phyloP scores from a whole-genome alignment of 1,140 invertebrate genomes.

The Neotoxoptera formosana region DNA sequence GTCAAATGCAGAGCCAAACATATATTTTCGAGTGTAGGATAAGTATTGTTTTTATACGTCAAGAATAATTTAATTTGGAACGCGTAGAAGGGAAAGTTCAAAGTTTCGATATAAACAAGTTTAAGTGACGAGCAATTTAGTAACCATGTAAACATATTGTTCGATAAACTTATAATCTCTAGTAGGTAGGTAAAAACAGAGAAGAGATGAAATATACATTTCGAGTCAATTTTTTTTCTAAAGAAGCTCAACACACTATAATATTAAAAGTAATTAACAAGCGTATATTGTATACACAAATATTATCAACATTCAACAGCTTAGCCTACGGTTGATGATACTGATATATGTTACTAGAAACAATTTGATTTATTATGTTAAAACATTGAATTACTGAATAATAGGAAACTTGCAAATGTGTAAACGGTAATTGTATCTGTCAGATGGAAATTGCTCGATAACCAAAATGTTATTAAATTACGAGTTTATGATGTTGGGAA shows the following conservation, averaged over 20 bases:
- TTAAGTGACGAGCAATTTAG: slow-evolving; percentile 24
- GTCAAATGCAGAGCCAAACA: neutral
- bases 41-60: neutral
- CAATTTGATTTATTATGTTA: slow-evolving; percentile 17
- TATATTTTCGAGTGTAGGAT: neutral
- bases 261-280: too few species aligned
- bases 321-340: neutral
- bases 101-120: slow-evolving; percentile 37
- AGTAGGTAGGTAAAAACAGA: neutral
- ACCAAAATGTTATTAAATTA: slow-evolving; percentile 42
- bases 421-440: slow-evolving; percentile 26
- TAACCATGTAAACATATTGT: neutral
- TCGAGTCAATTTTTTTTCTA: neutral
- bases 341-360: neutral
- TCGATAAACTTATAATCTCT: slow-evolving; percentile 2
- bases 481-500: slow-evolving; percentile 28
- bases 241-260: too few species aligned
- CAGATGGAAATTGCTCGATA: slow-evolving; percentile 35
- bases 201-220: neutral
- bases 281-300: neutral
- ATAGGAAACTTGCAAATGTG: neutral
- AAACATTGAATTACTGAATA: neutral
- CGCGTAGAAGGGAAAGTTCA: neutral
- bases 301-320: neutral
- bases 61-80: slow-evolving; percentile 33